Percentiles rank a stretch among this genome's conserved stretches.
phyloP scores from a whole-genome alignment of 2,888 invertebrate species.

The Carterocephalus palaemon region DNA sequence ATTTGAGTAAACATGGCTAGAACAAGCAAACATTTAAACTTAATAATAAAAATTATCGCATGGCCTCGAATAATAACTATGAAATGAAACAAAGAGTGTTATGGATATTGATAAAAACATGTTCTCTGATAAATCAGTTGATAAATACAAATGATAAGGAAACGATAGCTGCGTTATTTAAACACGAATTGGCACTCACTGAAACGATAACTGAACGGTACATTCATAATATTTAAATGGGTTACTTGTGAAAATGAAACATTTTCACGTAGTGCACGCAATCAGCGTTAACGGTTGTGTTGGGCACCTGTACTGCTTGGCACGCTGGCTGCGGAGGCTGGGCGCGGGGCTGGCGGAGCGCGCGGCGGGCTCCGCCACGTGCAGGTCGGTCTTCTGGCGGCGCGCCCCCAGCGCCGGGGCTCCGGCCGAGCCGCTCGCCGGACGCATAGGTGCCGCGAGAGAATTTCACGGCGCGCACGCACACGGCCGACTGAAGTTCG shows the following conservation, averaged over 20 bases:
- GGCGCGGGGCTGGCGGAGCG: slow-evolving; percentile 70
- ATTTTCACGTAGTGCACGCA: slow-evolving; percentile 39
- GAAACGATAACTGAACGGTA: slow-evolving; percentile 2
- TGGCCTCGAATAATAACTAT: slow-evolving; percentile 3
- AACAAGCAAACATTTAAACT: no score
- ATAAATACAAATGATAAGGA: slow-evolving; percentile 15
- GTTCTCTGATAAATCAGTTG: slow-evolving; percentile 13
- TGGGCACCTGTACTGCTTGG: slow-evolving; percentile 73
- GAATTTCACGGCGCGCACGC: slow-evolving; percentile 75
- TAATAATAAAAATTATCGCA: slow-evolving; percentile 1
- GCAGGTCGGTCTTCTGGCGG: slow-evolving; percentile 78
- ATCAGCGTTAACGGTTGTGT: slow-evolving; percentile 26
- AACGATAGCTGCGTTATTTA: slow-evolving; percentile 9
- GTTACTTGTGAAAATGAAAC: slow-evolving; percentile 23
- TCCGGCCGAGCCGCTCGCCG: slow-evolving; percentile 46
- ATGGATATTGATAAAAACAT: slow-evolving; percentile 6
- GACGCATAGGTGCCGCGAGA: slow-evolving; percentile 61
- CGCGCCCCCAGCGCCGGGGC: slow-evolving; percentile 66
- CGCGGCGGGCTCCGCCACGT: slow-evolving; percentile 63
- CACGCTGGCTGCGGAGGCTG: slow-evolving; percentile 76
- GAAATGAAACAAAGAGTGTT: slow-evolving; percentile 4
- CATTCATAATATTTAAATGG: not conserved
- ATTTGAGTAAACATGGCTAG: no score
- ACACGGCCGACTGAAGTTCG: slow-evolving; percentile 65
- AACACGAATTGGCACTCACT: slow-evolving; percentile 11